Conservation (phyloP, 2,113 vertebrate species). For the Dipodomys stephensi region DNA sequence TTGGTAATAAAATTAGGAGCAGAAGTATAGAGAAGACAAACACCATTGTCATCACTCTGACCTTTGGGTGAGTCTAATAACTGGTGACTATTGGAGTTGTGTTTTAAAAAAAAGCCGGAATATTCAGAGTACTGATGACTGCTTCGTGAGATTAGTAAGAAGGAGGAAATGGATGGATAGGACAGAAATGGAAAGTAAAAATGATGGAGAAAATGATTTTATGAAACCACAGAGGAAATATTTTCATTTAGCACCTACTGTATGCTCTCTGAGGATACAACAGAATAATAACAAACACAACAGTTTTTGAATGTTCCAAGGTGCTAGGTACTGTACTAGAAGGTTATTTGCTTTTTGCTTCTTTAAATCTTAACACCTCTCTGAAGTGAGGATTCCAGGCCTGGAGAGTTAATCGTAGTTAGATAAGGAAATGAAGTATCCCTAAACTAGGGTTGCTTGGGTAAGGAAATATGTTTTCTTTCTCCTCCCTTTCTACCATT, state of each 20-base stretch:
- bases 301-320: conserved; percentile 27
- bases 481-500: neutral
- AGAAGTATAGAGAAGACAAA: neutral
- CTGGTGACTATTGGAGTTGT: neutral
- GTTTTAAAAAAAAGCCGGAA: conserved; percentile 30
- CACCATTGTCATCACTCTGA: neutral
- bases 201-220: neutral
- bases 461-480: neutral
- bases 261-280: no score
- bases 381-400: neutral
- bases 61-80: conserved; percentile 34
- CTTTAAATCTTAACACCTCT: conserved; percentile 14
- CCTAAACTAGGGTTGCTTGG: neutral
- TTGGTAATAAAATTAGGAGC: neutral
- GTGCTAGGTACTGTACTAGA: neutral
- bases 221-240: neutral
- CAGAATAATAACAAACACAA: no score
- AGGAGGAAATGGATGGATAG: neutral
- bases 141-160: neutral
- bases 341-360: neutral
- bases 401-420: conserved; percentile 14
- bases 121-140: neutral
- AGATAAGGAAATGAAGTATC: neutral
- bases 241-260: conserved; percentile 27
- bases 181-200: neutral